Conservation (phyloP, 1,140 invertebrate genomes). For the Gryllus bimaculatus region DNA sequence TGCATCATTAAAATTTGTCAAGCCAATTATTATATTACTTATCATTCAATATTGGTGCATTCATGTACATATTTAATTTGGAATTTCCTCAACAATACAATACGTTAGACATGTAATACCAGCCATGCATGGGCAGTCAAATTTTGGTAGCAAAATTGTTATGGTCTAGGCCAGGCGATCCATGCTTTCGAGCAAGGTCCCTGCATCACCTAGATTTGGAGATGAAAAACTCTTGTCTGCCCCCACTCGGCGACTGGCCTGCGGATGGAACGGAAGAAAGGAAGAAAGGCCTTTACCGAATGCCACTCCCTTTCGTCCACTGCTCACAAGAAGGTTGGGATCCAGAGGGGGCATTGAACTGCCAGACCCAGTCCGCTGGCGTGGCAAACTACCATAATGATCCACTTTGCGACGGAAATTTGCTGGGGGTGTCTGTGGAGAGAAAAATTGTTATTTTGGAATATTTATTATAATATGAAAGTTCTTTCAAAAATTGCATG, state of each 20-base stretch:
- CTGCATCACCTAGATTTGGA: constrained; percentile 71
- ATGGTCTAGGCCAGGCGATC: not conserved
- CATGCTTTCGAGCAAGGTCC: not conserved
- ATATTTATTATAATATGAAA: too few relatives aligned
- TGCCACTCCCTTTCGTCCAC: constrained; percentile 45
- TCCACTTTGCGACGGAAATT: constrained; percentile 57
- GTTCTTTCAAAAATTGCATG: too few relatives aligned
- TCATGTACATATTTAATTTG: too few relatives aligned
- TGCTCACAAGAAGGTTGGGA: constrained; percentile 24
- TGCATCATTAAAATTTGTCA: too few relatives aligned
- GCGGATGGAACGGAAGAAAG: constrained; percentile 38
- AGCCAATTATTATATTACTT: too few relatives aligned
- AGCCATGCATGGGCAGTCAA: not conserved
- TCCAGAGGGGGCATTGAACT: constrained; percentile 19
- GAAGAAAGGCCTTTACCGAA: constrained; percentile 59
- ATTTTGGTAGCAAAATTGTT: too few relatives aligned
- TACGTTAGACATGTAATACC: too few relatives aligned
- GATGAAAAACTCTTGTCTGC: constrained; percentile 67
- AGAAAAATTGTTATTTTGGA: constrained; percentile 2
- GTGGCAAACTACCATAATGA: constrained; percentile 68
- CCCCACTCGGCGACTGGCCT: constrained; percentile 30
- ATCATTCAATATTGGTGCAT: too few relatives aligned
- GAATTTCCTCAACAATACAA: too few relatives aligned
- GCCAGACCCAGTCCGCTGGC: constrained; percentile 38
- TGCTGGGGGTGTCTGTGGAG: constrained; percentile 56